Conservation (phyloP, 2,888 invertebrate species). For the Eristalis tenax region DNA sequence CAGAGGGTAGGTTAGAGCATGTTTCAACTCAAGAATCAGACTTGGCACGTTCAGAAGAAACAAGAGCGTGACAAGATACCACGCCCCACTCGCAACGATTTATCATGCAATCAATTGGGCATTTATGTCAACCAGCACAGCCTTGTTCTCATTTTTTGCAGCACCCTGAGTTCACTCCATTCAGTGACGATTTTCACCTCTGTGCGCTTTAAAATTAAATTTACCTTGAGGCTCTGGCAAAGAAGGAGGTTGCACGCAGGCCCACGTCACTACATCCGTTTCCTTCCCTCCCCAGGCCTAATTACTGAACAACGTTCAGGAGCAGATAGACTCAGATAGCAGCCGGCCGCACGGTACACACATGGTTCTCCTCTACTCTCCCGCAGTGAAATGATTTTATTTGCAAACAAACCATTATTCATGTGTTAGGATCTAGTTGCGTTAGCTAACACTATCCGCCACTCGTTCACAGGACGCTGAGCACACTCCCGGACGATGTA, state of each 20-base stretch:
- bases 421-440: conserved; percentile 44
- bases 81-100: not conserved
- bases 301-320: conserved; percentile 38
- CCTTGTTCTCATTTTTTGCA: conserved; percentile 42
- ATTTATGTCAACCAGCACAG: conserved; percentile 23
- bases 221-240: not conserved
- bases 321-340: conserved; percentile 33
- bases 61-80: not conserved
- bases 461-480: conserved; percentile 3
- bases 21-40: not conserved
- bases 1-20: no score
- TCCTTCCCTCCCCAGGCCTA: not conserved
- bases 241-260: no score
- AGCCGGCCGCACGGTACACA: no score
- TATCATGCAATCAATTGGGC: conserved; percentile 23
- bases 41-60: not conserved
- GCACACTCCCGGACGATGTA: conserved; percentile 6
- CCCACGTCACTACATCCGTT: not conserved
- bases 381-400: conserved; percentile 52
- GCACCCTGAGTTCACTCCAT: not conserved
- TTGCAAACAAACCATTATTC: conserved; percentile 64
- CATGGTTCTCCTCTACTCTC: not conserved
- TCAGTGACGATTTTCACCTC: not conserved
- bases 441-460: not conserved
- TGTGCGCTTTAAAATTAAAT: conserved; percentile 10